These are phyloP conservation scores for Adelosebastes latens DNA, from an alignment of 2,797 vertebrate genomes.

Conservation along the genomic window DNA sequence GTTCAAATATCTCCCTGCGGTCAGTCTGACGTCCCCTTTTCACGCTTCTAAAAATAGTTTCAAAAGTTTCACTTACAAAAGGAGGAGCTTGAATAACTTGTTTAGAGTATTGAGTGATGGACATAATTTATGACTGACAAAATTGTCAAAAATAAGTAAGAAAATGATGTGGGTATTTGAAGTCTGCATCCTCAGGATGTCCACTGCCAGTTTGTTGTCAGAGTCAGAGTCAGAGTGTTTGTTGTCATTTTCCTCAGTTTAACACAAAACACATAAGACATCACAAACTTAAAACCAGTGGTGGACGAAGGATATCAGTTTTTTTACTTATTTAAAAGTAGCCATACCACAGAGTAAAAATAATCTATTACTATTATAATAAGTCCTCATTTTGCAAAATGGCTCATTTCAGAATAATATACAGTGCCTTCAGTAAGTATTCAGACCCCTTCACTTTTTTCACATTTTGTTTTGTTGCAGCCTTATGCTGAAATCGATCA, in stretches of 20 bases:
- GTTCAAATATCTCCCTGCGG: background rate
- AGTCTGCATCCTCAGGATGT: background rate
- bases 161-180: background rate
- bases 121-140: background rate
- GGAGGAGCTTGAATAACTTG: background rate
- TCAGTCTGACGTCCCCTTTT: background rate
- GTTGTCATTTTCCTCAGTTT: background rate
- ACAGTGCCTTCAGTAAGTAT: no score
- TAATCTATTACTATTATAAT: background rate
- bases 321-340: background rate
- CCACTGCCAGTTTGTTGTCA: background rate
- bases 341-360: background rate
- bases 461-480: no score
- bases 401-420: background rate
- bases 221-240: no score
- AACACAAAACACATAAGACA: background rate
- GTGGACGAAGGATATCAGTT: background rate
- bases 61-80: background rate
- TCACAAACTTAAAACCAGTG: background rate
- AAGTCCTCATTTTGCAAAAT: background rate
- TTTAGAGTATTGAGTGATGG: background rate
- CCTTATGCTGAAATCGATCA: no score
- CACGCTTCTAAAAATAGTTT: background rate
- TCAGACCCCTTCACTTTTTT: no score
- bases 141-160: background rate